phyloP scores from a whole-genome alignment of 2,797 vertebrate genomes.

The Sphenodon punctatus region DNA sequence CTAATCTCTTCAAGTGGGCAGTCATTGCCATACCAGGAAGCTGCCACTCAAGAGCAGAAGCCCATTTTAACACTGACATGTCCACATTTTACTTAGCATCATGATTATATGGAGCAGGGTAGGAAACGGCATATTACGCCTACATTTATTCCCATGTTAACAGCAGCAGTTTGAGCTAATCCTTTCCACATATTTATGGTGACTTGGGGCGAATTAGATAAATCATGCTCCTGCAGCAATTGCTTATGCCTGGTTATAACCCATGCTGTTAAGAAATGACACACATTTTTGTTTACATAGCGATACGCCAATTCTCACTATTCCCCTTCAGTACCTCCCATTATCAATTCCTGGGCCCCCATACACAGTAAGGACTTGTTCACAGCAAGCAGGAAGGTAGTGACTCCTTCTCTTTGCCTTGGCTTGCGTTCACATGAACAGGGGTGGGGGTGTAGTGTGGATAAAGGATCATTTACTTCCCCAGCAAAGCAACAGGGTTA shows the following conservation, averaged over 20 bases:
- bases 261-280: neutral
- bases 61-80: neutral
- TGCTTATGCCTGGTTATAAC: neutral
- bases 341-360: neutral
- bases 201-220: neutral
- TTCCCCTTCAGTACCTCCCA: neutral
- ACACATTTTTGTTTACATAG: neutral
- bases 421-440: too few relatives aligned
- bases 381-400: too few relatives aligned
- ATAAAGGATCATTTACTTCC: too few relatives aligned
- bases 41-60: neutral
- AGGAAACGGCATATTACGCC: neutral
- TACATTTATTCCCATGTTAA: neutral
- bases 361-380: neutral
- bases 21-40: neutral
- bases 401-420: too few relatives aligned
- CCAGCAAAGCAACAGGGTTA: too few relatives aligned
- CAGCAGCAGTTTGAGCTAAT: fast-evolving
- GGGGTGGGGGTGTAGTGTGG: too few relatives aligned
- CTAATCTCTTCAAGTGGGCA: neutral
- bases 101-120: neutral
- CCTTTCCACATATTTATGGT: fast-evolving
- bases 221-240: neutral
- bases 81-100: neutral
- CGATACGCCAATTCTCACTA: neutral